Base-by-base conservation (phyloP, 2,888 invertebrate genomes). In the Trilocha varians region DNA sequence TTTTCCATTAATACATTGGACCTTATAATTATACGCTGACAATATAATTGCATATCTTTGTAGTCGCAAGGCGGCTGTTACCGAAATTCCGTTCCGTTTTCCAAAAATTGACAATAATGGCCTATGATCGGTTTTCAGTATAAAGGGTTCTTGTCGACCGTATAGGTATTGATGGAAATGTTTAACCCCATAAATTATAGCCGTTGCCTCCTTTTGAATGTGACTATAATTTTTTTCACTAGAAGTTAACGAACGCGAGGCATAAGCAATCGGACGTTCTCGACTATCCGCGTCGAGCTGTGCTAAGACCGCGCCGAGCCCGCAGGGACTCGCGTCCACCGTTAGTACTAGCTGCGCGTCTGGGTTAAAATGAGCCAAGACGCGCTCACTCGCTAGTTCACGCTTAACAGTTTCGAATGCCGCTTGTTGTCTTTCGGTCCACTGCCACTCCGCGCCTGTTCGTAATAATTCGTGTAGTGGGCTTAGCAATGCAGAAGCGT, bases 81-180 rank as follows among this genome's bases (percentile, higher is more conserved):
- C 39, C 0, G 46, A 33, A 18, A 50, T 47, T 2, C 50, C 50
- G 1, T 9, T 35, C 8, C 42, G 40, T 2, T 13, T 34, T 14
- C 16, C n/a, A 36, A 48, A 46, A 32, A 48, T 50, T 9, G 46
- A 50, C 1, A 47, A n/a, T 8, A 50, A 15, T 2, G 48, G 48
- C 13, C 47, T 41, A 34, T 51, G 48, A 34, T 52, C 48, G 0
- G 49, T 49, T 40, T 40, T 45, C 5, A 51, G 41, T 32, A 51
- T 41, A 39, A 55, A 51, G 5, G 52, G 53, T 4, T 47, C 41
- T 1, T 38, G 6, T 1, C 44, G 38, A n/a, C 50, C 50, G 32
- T 50, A 54, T 8, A 56, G 13, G 45, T 51, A 53, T 39, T 52
- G 50, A 14, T 55, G 51, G 25, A 50, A 55, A 1, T 18, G 16